Evolutionary conservation across 2,888 invertebrate genomes (phyloP).

Genomic region (Yponomeuta malinellus): DNA sequence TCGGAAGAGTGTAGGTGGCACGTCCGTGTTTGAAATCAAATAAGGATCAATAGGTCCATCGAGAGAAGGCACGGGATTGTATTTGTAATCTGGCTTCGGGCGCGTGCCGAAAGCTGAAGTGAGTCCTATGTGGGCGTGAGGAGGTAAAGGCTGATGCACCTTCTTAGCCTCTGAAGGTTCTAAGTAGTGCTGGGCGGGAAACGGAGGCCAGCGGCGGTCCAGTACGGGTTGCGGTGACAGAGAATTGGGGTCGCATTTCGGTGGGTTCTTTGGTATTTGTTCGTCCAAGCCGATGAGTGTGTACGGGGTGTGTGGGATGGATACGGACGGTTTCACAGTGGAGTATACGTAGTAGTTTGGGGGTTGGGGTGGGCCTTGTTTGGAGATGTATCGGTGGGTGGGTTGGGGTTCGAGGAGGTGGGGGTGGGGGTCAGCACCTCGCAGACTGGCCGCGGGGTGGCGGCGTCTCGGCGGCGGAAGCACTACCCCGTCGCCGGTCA

Average conservation of each 20-base stretch:
- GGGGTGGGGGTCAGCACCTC: slow-evolving; percentile 66
- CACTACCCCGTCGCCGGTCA: slow-evolving; percentile 78
- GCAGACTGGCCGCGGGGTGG: slow-evolving; percentile 64
- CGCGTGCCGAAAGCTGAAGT: slow-evolving; percentile 60
- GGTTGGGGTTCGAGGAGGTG: slow-evolving; percentile 53
- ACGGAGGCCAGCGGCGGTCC: slow-evolving; percentile 65
- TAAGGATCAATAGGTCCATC: slow-evolving; percentile 62
- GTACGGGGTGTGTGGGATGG: slow-evolving; percentile 48
- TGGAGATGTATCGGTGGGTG: slow-evolving; percentile 58
- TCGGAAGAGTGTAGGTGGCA: slow-evolving; percentile 57
- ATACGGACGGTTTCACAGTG: slow-evolving; percentile 43
- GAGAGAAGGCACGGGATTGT: slow-evolving; percentile 55
- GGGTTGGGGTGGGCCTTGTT: slow-evolving; percentile 59
- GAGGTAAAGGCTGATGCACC: slow-evolving; percentile 55
- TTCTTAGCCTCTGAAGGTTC: slow-evolving; percentile 51
- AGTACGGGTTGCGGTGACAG: slow-evolving; percentile 55
- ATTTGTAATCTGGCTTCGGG: slow-evolving; percentile 59
- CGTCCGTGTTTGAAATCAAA: slow-evolving; percentile 46
- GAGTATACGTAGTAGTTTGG: slow-evolving; percentile 65
- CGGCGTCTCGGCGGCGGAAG: slow-evolving; percentile 70
- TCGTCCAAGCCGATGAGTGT: slow-evolving; percentile 65
- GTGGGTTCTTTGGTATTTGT: slow-evolving; percentile 40
- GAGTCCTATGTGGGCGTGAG: slow-evolving; percentile 63
- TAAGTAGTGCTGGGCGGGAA: slow-evolving; percentile 64
- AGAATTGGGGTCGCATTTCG: slow-evolving; percentile 54